A percentile compares a stretch with the other conserved stretches of the same genome.
Conservation (phyloP, 2,888 invertebrate genomes). For the Drosophila anceps region DNA sequence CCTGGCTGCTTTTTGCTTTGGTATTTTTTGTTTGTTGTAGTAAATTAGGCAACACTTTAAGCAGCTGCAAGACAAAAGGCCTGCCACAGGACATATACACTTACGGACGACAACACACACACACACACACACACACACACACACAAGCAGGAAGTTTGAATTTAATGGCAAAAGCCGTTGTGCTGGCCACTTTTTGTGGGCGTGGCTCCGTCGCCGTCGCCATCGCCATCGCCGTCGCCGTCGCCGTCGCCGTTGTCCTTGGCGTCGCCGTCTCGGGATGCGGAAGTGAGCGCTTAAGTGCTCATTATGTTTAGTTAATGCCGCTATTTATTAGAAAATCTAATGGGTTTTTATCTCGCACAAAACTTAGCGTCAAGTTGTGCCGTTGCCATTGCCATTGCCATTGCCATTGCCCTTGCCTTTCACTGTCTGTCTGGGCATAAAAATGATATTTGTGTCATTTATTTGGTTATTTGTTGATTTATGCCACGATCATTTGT, state of each 20-base stretch:
- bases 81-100: conserved; percentile 48
- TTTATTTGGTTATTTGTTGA: conserved; percentile 71
- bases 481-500: conserved; percentile 67
- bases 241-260: conserved; percentile 14
- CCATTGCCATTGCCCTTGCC: background rate
- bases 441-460: conserved; percentile 72
- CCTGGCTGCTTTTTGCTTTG: background rate
- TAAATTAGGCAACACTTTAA: conserved; percentile 77
- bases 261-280: conserved; percentile 37
- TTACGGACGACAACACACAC: conserved; percentile 30
- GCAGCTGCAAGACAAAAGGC: conserved; percentile 51
- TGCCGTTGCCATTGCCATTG: background rate
- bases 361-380: conserved; percentile 52
- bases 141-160: conserved; percentile 59
- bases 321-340: conserved; percentile 77
- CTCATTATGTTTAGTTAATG: conserved; percentile 79
- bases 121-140: conserved; percentile 13
- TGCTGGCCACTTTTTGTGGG: conserved; percentile 43
- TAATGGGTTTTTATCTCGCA: conserved; percentile 69
- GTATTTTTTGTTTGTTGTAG: conserved; percentile 49
- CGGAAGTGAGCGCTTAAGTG: conserved; percentile 79
- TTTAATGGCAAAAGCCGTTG: conserved; percentile 61
- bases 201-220: conserved; percentile 31
- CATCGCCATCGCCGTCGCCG: conserved; percentile 21
- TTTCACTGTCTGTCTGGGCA: conserved; percentile 17